Conservation (phyloP, 1,140 invertebrate genomes). For the Hesperophylax magnus region DNA sequence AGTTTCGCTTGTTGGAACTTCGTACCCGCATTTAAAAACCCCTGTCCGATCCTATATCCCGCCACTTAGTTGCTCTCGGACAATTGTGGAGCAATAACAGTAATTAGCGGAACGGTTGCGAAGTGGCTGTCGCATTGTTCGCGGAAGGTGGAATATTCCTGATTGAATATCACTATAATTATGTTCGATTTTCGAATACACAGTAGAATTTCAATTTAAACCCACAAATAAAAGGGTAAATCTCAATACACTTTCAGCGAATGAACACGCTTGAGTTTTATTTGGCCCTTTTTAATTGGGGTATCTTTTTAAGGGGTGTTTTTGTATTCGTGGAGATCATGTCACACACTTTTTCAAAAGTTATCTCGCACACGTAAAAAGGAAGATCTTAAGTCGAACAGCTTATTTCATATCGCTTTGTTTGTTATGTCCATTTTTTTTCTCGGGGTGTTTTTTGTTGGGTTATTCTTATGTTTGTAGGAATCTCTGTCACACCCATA, state of each 20-base stretch:
- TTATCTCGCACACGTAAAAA: no score
- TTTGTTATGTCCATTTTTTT: background rate
- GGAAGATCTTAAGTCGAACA: no score
- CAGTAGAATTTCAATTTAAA: background rate
- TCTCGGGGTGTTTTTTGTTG: background rate
- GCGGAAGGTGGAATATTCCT: slow-evolving; percentile 2
- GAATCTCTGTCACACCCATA: background rate
- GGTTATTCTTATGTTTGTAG: background rate
- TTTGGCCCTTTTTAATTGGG: no score
- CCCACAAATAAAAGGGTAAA: background rate
- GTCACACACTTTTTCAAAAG: no score
- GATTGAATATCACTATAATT: slow-evolving; percentile 40
- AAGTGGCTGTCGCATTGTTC: slow-evolving; percentile 32
- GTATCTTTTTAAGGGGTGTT: no score
- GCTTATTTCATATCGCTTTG: no score
- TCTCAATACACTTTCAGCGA: background rate
- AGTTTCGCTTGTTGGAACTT: no score
- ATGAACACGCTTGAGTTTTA: background rate
- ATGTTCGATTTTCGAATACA: background rate
- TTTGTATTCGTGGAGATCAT: no score
- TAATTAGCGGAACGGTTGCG: slow-evolving; percentile 21
- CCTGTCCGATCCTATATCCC: slow-evolving; percentile 8
- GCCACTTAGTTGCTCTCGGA: slow-evolving; percentile 17
- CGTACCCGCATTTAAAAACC: background rate
- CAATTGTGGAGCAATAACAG: slow-evolving; percentile 19